phyloP scores from a whole-genome alignment of 2,888 invertebrate species.

The Lampropteryx suffumata region DNA sequence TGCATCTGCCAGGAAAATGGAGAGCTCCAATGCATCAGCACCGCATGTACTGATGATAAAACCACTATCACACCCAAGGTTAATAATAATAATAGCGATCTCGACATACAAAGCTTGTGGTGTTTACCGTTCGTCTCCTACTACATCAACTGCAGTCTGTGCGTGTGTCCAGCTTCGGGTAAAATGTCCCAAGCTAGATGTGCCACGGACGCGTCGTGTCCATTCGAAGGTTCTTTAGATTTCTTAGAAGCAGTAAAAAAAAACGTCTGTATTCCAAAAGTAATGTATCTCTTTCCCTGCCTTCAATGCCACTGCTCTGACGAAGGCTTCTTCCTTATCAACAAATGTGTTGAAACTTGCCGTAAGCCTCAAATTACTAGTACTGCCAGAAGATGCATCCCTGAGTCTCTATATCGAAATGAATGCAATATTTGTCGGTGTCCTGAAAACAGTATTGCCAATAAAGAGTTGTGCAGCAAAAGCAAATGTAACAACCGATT shows the following conservation, averaged over 20 bases:
- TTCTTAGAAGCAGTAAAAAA: constrained; percentile 41
- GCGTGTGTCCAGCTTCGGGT: constrained; percentile 67
- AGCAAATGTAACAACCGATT: constrained; percentile 39
- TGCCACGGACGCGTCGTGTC: constrained; percentile 58
- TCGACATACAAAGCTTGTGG: constrained; percentile 33
- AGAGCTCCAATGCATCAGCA: constrained; percentile 54
- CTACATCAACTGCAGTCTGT: constrained; percentile 66
- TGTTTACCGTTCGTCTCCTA: constrained; percentile 67
- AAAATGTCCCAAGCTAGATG: constrained; percentile 62
- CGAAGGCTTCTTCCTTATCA: constrained; percentile 53
- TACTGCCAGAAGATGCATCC: constrained; percentile 48
- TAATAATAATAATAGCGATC: neutral
- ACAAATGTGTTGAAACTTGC: constrained; percentile 66
- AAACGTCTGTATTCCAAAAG: constrained; percentile 64
- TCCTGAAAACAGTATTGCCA: constrained; percentile 50
- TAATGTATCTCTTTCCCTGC: constrained; percentile 68
- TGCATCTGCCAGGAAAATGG: constrained; percentile 66
- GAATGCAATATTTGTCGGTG: constrained; percentile 66
- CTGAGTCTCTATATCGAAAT: constrained; percentile 56
- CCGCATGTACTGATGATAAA: constrained; percentile 45
- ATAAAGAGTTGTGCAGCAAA: constrained; percentile 52
- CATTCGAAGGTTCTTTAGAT: constrained; percentile 35
- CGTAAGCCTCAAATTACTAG: constrained; percentile 30
- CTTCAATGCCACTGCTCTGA: constrained; percentile 66
- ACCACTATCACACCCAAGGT: constrained; percentile 12